phyloP scores from a whole-genome alignment of 2,888 invertebrate species.

The Drosophila leonis region DNA sequence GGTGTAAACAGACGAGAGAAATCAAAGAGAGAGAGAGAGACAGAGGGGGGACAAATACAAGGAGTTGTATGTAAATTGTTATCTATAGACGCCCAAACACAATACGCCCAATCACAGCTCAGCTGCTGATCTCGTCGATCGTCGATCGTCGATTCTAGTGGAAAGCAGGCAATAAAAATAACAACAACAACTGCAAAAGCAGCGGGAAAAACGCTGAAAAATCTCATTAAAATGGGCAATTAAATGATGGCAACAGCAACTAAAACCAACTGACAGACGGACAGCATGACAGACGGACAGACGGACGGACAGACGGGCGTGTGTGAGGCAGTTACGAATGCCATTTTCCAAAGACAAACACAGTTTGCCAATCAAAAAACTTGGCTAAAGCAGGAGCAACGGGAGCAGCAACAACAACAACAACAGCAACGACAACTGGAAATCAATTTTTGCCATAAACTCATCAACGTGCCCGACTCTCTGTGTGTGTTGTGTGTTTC shows the following conservation, averaged over 20 bases:
- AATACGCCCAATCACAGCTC: constrained; percentile 62
- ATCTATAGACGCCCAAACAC: constrained; percentile 75
- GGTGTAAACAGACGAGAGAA: constrained; percentile 44
- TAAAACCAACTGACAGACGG: constrained; percentile 60
- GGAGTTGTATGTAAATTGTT: constrained; percentile 71
- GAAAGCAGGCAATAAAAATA: constrained; percentile 53
- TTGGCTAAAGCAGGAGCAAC: constrained; percentile 37
- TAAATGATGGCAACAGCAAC: constrained; percentile 74
- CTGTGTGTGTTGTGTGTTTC: constrained; percentile 33
- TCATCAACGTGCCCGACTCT: constrained; percentile 63
- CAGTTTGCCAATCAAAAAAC: constrained; percentile 61
- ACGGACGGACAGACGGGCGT: constrained; percentile 28
- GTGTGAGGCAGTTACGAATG: constrained; percentile 44
- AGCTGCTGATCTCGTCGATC: constrained; percentile 22
- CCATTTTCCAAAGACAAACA: constrained; percentile 58
- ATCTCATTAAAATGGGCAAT: constrained; percentile 82
- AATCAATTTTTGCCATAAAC: constrained; percentile 81
- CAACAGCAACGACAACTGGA: constrained; percentile 71
- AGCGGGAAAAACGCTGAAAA: constrained; percentile 60
- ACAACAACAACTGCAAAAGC: constrained; percentile 19
- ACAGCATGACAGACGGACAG: constrained; percentile 50
- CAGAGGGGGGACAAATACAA: constrained; percentile 48
- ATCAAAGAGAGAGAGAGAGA: background rate
- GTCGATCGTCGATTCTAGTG: constrained; percentile 37
- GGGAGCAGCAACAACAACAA: constrained; percentile 46